phyloP scores from a whole-genome alignment of 1,140 invertebrate species.

The Bemisia tabaci region DNA sequence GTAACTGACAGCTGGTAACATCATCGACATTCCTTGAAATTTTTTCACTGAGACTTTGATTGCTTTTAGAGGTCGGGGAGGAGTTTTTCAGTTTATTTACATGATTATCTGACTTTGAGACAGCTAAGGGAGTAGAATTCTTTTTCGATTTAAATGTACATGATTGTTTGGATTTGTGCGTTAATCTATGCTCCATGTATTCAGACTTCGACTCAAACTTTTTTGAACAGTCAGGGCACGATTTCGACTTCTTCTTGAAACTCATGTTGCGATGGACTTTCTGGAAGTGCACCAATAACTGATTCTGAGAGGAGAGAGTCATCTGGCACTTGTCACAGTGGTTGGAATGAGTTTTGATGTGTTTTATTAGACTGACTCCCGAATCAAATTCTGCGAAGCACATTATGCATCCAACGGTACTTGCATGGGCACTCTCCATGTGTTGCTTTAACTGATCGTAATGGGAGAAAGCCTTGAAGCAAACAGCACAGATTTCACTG shows the following conservation, averaged over 20 bases:
- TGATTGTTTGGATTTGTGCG: not conserved
- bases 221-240: not conserved
- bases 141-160: not conserved
- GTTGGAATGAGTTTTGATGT: not conserved
- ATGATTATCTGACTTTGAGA: not conserved
- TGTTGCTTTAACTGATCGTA: not conserved
- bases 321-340: not conserved
- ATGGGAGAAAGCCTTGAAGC: not conserved
- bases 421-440: not conserved
- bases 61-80: not conserved
- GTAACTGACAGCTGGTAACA: not conserved
- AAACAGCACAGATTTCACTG: not conserved
- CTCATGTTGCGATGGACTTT: not conserved
- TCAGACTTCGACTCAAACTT: not conserved
- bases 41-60: not conserved
- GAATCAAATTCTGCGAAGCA: not conserved
- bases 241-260: not conserved
- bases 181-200: not conserved
- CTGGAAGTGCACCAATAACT: not conserved
- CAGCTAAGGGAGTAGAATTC: not conserved
- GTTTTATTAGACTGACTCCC: not conserved
- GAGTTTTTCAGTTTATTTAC: not conserved
- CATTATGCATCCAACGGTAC: not conserved
- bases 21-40: not conserved
- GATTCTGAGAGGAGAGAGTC: not conserved